These are phyloP conservation scores for Nomada lathburiana DNA, from an alignment of 2,888 invertebrate genomes.

Conservation along the genomic window DNA sequence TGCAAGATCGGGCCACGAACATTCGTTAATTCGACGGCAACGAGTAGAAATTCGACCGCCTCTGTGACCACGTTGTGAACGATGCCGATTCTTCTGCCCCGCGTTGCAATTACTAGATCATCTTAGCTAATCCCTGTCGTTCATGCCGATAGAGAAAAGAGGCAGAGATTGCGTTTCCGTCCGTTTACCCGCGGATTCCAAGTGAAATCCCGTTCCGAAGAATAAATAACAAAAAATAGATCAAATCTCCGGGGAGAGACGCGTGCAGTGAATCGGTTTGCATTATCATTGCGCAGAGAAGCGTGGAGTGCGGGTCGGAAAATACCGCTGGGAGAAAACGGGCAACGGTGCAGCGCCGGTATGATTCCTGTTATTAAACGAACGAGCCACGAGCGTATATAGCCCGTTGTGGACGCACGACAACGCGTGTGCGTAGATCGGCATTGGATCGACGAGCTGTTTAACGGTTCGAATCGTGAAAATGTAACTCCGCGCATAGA, in stretches of 20 bases:
- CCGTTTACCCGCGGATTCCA: neutral
- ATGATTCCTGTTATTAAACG: slow-evolving; percentile 22
- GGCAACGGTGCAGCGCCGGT: neutral
- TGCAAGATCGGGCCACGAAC: slow-evolving; percentile 17
- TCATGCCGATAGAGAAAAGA: slow-evolving; percentile 23
- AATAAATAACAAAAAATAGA: slow-evolving; percentile 41
- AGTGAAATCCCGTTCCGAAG: slow-evolving; percentile 24
- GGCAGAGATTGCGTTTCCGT: slow-evolving; percentile 20
- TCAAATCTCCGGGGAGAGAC: slow-evolving; percentile 1
- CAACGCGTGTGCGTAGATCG: neutral
- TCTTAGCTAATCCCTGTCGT: slow-evolving; percentile 14
- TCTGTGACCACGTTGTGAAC: slow-evolving; percentile 18
- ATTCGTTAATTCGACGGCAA: slow-evolving; percentile 25
- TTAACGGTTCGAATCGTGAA: neutral
- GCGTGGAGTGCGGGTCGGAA: neutral
- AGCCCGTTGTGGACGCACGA: neutral
- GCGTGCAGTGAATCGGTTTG: slow-evolving; percentile 16
- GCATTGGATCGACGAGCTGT: neutral
- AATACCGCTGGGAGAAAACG: neutral
- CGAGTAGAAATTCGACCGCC: slow-evolving; percentile 15
- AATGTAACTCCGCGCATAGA: neutral
- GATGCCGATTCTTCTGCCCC: neutral
- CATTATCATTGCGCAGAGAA: slow-evolving; percentile 5
- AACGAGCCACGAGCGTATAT: neutral
- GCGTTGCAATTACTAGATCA: slow-evolving; percentile 19